phyloP scores from a whole-genome alignment of 2,113 vertebrate species.

The Phasianus colchicus region DNA sequence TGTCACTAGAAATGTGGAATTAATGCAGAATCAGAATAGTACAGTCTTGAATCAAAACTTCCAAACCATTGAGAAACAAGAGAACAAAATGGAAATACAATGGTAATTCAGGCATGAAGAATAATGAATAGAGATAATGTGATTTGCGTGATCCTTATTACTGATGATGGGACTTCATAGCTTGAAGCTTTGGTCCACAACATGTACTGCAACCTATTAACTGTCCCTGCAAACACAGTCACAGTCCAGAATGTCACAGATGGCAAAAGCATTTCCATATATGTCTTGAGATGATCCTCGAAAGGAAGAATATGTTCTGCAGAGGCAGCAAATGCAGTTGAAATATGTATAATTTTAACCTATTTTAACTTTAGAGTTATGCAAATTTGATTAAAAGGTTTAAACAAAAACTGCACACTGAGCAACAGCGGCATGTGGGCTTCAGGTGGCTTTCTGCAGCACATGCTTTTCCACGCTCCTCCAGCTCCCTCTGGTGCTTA shows the following conservation, averaged over 20 bases:
- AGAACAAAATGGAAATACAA: neutral
- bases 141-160: neutral
- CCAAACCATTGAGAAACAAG: neutral
- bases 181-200: accelerated
- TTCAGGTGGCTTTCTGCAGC: neutral
- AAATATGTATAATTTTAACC: constrained; percentile 53
- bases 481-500: constrained; percentile 74
- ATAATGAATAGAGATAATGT: neutral
- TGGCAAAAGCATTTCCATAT: neutral
- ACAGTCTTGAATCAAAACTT: neutral
- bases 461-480: constrained; percentile 2
- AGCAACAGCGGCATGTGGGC: neutral
- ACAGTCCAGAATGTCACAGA: neutral
- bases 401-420: constrained; percentile 47
- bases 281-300: neutral
- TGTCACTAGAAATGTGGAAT: neutral
- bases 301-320: constrained; percentile 24
- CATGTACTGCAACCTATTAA: neutral
- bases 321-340: neutral
- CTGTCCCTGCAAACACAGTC: neutral
- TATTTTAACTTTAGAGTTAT: constrained; percentile 52
- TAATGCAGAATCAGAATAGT: neutral
- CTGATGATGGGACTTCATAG: neutral
- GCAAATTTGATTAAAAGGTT: constrained; percentile 69
- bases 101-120: neutral